Evolutionary conservation across 1,140 invertebrate genomes (phyloP), one percentile per base, ranked within the genome.

Genomic region (Lasioglossum baleicum): DNA sequence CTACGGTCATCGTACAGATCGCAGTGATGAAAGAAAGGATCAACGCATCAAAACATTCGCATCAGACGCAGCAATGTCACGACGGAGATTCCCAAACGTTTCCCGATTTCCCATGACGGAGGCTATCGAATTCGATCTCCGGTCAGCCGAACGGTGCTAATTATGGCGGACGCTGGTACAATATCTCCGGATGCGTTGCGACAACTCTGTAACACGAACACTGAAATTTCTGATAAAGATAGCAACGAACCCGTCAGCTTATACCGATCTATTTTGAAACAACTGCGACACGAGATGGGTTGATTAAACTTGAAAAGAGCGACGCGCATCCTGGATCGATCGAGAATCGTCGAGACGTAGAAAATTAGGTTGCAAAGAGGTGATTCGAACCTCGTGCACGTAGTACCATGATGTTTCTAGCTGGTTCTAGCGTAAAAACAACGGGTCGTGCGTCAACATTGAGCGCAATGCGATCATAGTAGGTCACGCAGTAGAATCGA

Each of bases 401-500:
- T 40, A n/a, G 7, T 40, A n/a, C 13, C 44, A 2, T 10, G 44
- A 13, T 10, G 11, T 20, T 70, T 69, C 53, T 40, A 35, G 35
- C n/a, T 11, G 13, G 2, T 63, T 13, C 11, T 7, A 3, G 22
- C 44, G 44, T 13, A 13, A 15, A 65, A 6, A 44, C 2, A 56
- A 8, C 11, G 17, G 26, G 5, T 22, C 7, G 58, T 20, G 35
- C 35, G 75, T 56, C 22, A 73, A 17, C 61, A 22, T 35, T 15
- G 76, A 35, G 65, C 60, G 31, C 69, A 48, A 4, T 42, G 10
- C 40, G 58, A 20, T 63, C 75, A 71, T 72, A 78, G 75, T 78
- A 78, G 75, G 75, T 78, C 75, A 48, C 44, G 6, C 13, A 35
- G 68, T 64, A 64, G 68, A 78, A 72, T 78, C 68, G 75, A 78